These are phyloP conservation scores for Drosophila lutescens DNA, from an alignment of 2,888 invertebrate species.

Conservation along the genomic window DNA sequence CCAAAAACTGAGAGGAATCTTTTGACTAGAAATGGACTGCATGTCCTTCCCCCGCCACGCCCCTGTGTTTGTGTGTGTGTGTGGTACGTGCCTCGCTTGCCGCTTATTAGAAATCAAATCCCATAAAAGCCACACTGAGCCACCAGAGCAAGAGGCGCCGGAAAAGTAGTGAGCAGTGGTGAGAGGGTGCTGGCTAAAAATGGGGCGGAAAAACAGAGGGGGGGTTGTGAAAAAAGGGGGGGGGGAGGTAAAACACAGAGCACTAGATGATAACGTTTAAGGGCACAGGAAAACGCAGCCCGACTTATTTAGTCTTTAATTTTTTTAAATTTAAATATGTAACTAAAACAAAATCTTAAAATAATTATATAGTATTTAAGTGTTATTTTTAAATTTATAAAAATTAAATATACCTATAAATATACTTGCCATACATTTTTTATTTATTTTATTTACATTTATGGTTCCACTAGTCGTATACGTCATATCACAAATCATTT, in stretches of 20 bases:
- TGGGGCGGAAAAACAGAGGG: not conserved
- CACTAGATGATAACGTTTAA: constrained; percentile 7
- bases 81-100: constrained; percentile 73
- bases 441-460: too few relatives aligned
- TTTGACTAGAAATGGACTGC: constrained; percentile 41
- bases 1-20: constrained; percentile 33
- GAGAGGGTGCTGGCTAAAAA: not conserved
- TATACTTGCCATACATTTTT: not conserved
- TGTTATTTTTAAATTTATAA: not conserved
- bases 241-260: not conserved
- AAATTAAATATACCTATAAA: not conserved
- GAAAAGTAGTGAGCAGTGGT: constrained; percentile 5
- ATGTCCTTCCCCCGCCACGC: constrained; percentile 11
- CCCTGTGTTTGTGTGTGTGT: constrained; percentile 13
- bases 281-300: constrained; percentile 1
- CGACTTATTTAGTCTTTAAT: not conserved
- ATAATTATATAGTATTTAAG: not conserved
- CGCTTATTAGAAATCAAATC: constrained; percentile 81
- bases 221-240: not conserved
- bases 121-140: constrained; percentile 78
- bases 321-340: not conserved
- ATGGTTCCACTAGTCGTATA: not conserved
- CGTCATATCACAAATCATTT: not conserved
- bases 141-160: constrained; percentile 46
- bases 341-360: not conserved